These are phyloP conservation scores for Asarcornis scutulata DNA, from an alignment of 2,113 vertebrate species.

Conservation along the genomic window DNA sequence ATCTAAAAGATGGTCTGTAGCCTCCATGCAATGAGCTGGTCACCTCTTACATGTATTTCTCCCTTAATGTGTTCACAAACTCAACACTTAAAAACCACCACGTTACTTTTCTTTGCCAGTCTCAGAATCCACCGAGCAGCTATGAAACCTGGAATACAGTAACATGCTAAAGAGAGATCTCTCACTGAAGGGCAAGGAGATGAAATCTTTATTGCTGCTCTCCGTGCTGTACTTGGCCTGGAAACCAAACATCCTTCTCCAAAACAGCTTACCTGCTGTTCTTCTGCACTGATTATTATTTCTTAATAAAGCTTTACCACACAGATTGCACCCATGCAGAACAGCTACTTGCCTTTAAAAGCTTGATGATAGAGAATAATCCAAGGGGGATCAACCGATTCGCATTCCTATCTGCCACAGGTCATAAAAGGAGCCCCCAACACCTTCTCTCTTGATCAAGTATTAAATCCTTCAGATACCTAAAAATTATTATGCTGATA, in stretches of 20 bases:
- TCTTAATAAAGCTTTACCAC: neutral
- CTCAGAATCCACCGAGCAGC: neutral
- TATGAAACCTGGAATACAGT: neutral
- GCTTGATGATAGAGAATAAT: slow-evolving; percentile 6
- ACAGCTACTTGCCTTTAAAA: slow-evolving; percentile 16
- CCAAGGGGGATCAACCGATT: slow-evolving; percentile 17
- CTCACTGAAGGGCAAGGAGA: neutral
- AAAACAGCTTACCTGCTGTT: neutral
- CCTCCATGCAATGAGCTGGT: neutral
- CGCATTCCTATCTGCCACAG: neutral
- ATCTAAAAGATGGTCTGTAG: neutral
- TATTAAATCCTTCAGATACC: slow-evolving; percentile 54
- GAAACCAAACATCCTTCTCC: slow-evolving; percentile 2
- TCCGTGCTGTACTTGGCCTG: neutral
- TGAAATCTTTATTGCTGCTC: neutral
- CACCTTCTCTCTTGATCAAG: slow-evolving; percentile 12
- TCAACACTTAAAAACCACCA: neutral
- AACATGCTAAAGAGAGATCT: neutral
- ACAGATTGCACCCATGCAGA: neutral
- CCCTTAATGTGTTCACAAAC: neutral
- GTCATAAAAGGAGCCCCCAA: slow-evolving; percentile 48
- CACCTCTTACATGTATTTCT: neutral
- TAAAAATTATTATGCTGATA: slow-evolving; percentile 55
- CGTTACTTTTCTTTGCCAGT: neutral
- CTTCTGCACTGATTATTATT: neutral